Conservation (phyloP, 2,888 invertebrate genomes). For the Nemoura dubitans region DNA sequence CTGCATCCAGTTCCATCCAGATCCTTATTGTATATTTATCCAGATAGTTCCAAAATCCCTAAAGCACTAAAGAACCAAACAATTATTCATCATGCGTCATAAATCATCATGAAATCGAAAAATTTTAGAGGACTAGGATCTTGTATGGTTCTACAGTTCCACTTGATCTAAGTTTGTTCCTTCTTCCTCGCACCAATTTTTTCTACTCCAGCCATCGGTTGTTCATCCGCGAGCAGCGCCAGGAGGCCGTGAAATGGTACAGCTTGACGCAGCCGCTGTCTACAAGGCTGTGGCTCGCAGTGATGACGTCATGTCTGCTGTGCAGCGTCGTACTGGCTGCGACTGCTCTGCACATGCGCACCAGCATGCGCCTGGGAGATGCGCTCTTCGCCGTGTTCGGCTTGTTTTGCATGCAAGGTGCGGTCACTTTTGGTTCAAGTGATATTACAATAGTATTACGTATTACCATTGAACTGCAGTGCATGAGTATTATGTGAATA, state of each 20-base stretch:
- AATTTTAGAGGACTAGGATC: too few species aligned
- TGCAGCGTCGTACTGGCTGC: background rate
- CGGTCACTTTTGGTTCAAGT: background rate
- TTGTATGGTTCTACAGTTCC: too few species aligned
- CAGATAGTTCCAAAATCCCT: too few species aligned
- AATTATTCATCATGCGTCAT: too few species aligned
- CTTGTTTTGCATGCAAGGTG: conserved; percentile 8
- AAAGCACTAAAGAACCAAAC: too few species aligned
- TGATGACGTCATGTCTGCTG: background rate
- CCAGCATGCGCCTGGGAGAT: background rate
- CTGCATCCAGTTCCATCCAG: too few species aligned
- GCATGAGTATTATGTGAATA: too few species aligned
- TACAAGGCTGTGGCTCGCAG: conserved; percentile 1
- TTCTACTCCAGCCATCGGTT: background rate
- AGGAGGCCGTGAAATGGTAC: background rate
- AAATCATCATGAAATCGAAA: too few species aligned
- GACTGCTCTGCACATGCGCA: background rate
- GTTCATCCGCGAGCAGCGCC: background rate
- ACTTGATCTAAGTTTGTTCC: too few species aligned
- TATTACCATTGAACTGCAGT: too few species aligned
- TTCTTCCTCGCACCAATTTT: background rate
- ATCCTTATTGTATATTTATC: too few species aligned
- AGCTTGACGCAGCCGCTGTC: background rate
- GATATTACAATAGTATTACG: too few species aligned
- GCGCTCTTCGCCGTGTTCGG: background rate